phyloP scores from a whole-genome alignment of 2,888 invertebrate genomes.

The Lepidocyrtoides sp. region DNA sequence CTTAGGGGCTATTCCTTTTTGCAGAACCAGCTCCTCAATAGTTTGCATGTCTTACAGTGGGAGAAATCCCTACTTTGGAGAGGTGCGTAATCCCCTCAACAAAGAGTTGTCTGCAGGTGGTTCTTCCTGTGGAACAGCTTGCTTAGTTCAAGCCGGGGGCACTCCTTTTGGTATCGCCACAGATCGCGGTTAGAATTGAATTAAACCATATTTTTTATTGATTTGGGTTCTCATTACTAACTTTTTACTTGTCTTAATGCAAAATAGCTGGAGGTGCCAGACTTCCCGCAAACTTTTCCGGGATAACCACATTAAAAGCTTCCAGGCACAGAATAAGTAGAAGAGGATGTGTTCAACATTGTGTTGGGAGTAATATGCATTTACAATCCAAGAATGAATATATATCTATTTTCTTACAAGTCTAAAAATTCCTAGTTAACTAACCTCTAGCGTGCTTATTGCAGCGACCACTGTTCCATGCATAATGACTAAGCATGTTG shows the following conservation, averaged over 20 bases:
- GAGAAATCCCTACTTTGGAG: constrained; percentile 83
- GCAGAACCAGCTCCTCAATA: constrained; percentile 86
- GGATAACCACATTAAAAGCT: constrained; percentile 87
- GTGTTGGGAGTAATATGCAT: constrained; percentile 69
- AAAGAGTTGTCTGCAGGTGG: constrained; percentile 81
- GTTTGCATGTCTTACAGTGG: constrained; percentile 81
- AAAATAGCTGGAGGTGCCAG: constrained; percentile 55
- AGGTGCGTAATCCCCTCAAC: constrained; percentile 81
- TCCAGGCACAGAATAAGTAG: constrained; percentile 73
- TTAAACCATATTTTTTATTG: too few species aligned
- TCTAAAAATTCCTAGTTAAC: not conserved
- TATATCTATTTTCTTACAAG: not conserved
- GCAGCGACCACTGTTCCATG: constrained; percentile 77
- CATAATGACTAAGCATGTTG: constrained; percentile 72
- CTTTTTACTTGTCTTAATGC: too few species aligned
- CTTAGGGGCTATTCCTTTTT: constrained; percentile 87
- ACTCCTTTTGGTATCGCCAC: constrained; percentile 81
- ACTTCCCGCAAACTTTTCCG: constrained; percentile 87
- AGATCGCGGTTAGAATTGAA: constrained; percentile 80
- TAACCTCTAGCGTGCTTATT: not conserved
- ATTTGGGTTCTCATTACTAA: too few species aligned
- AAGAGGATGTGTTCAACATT: constrained; percentile 74
- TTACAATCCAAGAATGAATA: too few species aligned
- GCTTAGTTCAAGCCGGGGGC: constrained; percentile 79
- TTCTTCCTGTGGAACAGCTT: constrained; percentile 80